These are phyloP conservation scores for Drosophila tristis DNA, from an alignment of 1,140 invertebrate genomes.

Conservation along the genomic window DNA sequence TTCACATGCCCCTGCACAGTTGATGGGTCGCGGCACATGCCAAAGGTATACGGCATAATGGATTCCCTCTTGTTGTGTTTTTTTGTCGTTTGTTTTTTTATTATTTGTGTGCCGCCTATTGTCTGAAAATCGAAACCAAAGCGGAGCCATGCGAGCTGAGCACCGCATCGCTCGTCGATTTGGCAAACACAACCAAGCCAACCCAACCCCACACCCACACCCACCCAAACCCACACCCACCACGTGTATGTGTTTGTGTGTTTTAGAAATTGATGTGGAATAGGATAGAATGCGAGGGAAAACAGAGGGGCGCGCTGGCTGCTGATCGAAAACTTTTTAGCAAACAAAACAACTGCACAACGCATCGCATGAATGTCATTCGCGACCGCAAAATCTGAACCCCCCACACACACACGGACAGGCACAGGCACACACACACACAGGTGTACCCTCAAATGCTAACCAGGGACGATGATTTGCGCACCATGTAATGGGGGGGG, in stretches of 20 bases:
- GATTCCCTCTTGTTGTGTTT: conserved; percentile 48
- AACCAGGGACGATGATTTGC: too few relatives aligned
- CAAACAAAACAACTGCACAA: conserved; percentile 11
- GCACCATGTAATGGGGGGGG: too few relatives aligned
- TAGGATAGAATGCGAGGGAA: background rate
- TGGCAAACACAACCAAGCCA: conserved; percentile 30
- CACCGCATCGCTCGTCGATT: conserved; percentile 39
- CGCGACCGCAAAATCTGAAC: conserved; percentile 1
- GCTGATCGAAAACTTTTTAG: background rate
- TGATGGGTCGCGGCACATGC: conserved; percentile 33
- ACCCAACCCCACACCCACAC: too few relatives aligned
- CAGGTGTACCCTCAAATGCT: too few relatives aligned
- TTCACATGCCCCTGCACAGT: conserved; percentile 1
- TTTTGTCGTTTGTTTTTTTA: background rate
- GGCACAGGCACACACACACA: too few relatives aligned
- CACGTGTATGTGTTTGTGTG: conserved; percentile 13
- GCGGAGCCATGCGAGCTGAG: background rate
- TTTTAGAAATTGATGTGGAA: conserved; percentile 18
- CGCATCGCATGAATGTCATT: conserved; percentile 7
- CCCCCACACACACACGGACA: background rate
- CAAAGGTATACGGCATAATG: conserved; percentile 64
- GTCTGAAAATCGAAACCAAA: conserved; percentile 56
- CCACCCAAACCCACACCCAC: conserved; percentile 17
- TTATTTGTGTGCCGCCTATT: conserved; percentile 46
- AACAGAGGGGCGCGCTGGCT: background rate